Base-by-base conservation (phyloP, 2,888 invertebrate species). In the Orchesellides sinensis region DNA sequence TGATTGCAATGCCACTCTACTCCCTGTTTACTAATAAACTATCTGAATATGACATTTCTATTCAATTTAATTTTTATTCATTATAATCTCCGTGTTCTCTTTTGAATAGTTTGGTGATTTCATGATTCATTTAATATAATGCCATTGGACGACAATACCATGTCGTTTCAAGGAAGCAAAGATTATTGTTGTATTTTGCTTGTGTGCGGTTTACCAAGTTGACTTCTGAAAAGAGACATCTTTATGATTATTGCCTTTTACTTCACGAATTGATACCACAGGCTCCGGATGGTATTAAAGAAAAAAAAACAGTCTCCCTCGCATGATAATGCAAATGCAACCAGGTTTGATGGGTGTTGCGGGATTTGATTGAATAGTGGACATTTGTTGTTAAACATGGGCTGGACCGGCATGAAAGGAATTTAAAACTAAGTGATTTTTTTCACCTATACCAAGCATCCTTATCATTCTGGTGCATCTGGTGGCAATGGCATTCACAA, bases 21-120 rank as follows among this genome's bases (percentile, higher is more conserved):
- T 5, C 10, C 32, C 5, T 32, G 27, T 63, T 27, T 47, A 0
- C 17, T 45, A 68, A 77, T 77, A 77, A 77, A 68, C 29, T 25
- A 59, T 35, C 59, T 49, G 59, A 77, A 77, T 77, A 68, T 77
- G 77, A 77, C 77, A 68, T 59, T 56, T 77, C 77, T 68, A 68
- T 75, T 75, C 66, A 75, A 66, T 75, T 75, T 74, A 61, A 47
- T 47, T 69, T 45, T 66, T 66, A 27, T 66, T 49, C 54, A 56
- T 72, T 54, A 21, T 69, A 32, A 35, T 70, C 40, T 8, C 21
- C 35, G 2, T 69, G 35, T 12, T 54, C 68, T 21, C 23, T 4
- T 3, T 35, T 35, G 45, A 23, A 19, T 65, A n/a, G 61, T 32
- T 61, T 21, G 65, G n/a, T 45, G 21, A 23, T 47, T 17, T 21